A percentile compares a stretch with the other conserved stretches of the same genome.
These are phyloP conservation scores for Lota lota DNA, from an alignment of 2,113 vertebrate genomes.

Conservation along the genomic window DNA sequence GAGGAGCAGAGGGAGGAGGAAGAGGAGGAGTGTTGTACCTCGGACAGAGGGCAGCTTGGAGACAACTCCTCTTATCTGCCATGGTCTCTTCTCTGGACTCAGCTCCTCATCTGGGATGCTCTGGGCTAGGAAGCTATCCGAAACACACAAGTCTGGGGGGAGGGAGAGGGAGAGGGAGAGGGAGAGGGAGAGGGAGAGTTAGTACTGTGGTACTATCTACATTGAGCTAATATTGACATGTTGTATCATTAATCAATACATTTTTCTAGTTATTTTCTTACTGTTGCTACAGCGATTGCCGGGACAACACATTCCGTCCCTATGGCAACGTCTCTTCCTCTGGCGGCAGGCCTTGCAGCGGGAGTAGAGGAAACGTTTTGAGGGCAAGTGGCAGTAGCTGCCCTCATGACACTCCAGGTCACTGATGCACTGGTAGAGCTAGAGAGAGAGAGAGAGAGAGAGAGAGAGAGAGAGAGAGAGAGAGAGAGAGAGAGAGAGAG, in stretches of 20 bases:
- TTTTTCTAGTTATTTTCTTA: conserved; percentile 47
- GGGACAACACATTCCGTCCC: conserved; percentile 88
- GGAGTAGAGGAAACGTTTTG: conserved; percentile 66
- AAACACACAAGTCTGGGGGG: conserved; percentile 79
- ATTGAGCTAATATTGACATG: too few species aligned
- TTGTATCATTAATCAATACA: not conserved
- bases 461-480: not conserved
- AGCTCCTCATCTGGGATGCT: conserved; percentile 76
- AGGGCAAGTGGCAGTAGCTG: conserved; percentile 82
- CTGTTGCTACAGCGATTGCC: conserved; percentile 86
- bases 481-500: too few species aligned
- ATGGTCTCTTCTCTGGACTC: conserved; percentile 72
- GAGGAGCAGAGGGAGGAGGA: not conserved
- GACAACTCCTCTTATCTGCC: conserved; percentile 75
- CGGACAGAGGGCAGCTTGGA: conserved; percentile 75
- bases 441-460: not conserved
- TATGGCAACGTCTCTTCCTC: conserved; percentile 85
- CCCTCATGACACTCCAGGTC: conserved; percentile 87
- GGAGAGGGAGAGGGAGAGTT: not conserved
- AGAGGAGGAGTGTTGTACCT: conserved; percentile 60
- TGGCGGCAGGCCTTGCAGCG: conserved; percentile 81
- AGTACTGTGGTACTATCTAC: not conserved
- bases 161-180: not conserved
- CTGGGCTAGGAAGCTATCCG: conserved; percentile 73
- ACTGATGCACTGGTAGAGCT: conserved; percentile 84